phyloP scores from a whole-genome alignment of 2,113 vertebrate species.

The pig (Sus scrofa) region T2T-Sscrofa CM000812.6:206870001-206870500 shows the following conservation, averaged over 20 bases:
- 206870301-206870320: conserved; percentile 26
- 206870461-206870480: conserved; percentile 9
- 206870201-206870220: conserved; percentile 50
- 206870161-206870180: conserved; percentile 31
- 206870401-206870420: conserved; percentile 60
- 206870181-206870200: conserved; percentile 30
- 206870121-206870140: conserved; percentile 24
- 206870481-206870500: neutral
- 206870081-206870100: neutral
- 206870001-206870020: neutral
- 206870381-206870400: conserved; percentile 67
- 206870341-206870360: conserved; percentile 39
- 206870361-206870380: conserved; percentile 59
- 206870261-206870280: neutral
- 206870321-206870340: conserved; percentile 47
- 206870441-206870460: conserved; percentile 43
- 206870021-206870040: neutral
- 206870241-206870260: conserved; percentile 65
- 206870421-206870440: conserved; percentile 34
- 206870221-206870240: conserved; percentile 64
- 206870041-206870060: neutral
- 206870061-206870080: neutral
- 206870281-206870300: conserved; percentile 64
- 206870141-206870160: conserved; percentile 8
- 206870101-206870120: neutral